Percentiles rank a stretch among this genome's conserved stretches.
phyloP scores from a whole-genome alignment of 23 tunicate genomes.

The Trididemnum nubilum region DNA sequence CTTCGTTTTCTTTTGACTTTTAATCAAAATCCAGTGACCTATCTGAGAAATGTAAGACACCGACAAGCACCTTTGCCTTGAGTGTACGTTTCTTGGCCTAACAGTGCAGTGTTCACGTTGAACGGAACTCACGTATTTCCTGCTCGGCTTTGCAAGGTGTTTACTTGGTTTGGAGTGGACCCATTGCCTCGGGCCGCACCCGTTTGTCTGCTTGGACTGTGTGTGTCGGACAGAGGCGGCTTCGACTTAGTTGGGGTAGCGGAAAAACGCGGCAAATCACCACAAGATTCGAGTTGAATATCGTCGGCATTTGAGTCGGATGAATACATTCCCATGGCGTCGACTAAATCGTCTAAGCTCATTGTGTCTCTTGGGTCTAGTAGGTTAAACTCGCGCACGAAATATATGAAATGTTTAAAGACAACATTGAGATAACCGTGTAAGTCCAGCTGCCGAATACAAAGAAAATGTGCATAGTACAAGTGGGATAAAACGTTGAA shows the following conservation, averaged over 20 bases:
- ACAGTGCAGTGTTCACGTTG: too few species aligned
- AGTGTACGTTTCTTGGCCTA: too few species aligned
- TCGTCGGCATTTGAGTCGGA: conserved; percentile 23
- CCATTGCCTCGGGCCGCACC: conserved; percentile 45
- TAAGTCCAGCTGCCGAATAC: conserved; percentile 65
- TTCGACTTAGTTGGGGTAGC: not conserved
- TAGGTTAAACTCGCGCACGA: conserved; percentile 77
- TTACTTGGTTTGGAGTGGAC: conserved; percentile 14
- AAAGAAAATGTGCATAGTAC: conserved; percentile 85
- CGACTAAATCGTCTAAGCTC: conserved; percentile 79
- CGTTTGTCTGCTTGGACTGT: conserved; percentile 8
- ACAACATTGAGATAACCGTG: conserved; percentile 77
- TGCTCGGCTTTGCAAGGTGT: conserved; percentile 50
- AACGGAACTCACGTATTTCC: conserved; percentile 10
- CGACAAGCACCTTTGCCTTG: too few species aligned
- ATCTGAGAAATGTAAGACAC: too few species aligned
- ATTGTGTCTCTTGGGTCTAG: conserved; percentile 60
- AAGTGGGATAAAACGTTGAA: conserved; percentile 92
- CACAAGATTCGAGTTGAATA: not conserved
- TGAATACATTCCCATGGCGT: conserved; percentile 46
- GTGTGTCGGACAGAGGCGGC: not conserved
- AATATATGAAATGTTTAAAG: conserved; percentile 69
- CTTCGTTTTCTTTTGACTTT: too few species aligned
- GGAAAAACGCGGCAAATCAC: conserved; percentile 1
- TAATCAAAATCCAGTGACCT: too few species aligned